These are phyloP conservation scores for Bergia sp. DNA, from an alignment of 92 coral and sea anemone species.

Conservation along the genomic window DNA sequence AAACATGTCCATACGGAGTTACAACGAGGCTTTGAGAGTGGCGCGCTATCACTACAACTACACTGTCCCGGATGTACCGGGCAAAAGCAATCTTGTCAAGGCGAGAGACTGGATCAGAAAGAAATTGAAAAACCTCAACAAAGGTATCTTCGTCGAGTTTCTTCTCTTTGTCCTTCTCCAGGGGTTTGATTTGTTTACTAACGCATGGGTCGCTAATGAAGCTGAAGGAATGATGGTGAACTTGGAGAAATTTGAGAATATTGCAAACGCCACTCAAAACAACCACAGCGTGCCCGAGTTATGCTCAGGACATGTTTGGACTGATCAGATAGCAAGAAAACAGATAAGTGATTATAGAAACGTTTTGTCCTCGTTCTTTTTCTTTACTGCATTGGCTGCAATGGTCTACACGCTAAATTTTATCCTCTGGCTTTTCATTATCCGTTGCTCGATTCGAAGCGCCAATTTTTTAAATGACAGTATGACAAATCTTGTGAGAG, in stretches of 20 bases:
- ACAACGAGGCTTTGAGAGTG: constrained; percentile 36
- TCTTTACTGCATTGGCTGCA: constrained; percentile 77
- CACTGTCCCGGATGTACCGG: constrained; percentile 41
- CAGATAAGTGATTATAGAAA: constrained; percentile 57
- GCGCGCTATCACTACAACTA: constrained; percentile 43
- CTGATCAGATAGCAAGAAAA: constrained; percentile 56
- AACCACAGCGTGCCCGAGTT: constrained; percentile 68
- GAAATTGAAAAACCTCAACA: constrained; percentile 58
- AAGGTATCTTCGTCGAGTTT: constrained; percentile 83
- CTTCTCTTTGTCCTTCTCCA: constrained; percentile 79
- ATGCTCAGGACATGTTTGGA: constrained; percentile 76
- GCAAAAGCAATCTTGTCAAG: constrained; percentile 7
- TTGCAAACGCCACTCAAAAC: constrained; percentile 59
- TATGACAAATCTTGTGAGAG: constrained; percentile 64
- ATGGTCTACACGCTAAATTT: constrained; percentile 72
- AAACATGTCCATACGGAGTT: constrained; percentile 33
- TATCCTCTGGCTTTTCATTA: constrained; percentile 82
- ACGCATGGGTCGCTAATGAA: constrained; percentile 74
- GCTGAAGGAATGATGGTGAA: constrained; percentile 60
- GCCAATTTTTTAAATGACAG: constrained; percentile 73
- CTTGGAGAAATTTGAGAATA: constrained; percentile 49
- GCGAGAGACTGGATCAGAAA: constrained; percentile 18
- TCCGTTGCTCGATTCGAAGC: constrained; percentile 72
- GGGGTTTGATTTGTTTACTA: constrained; percentile 88
- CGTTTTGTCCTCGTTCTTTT: constrained; percentile 61